Conservation (phyloP, 1,140 invertebrate species). For the Listronotus bonariensis region DNA sequence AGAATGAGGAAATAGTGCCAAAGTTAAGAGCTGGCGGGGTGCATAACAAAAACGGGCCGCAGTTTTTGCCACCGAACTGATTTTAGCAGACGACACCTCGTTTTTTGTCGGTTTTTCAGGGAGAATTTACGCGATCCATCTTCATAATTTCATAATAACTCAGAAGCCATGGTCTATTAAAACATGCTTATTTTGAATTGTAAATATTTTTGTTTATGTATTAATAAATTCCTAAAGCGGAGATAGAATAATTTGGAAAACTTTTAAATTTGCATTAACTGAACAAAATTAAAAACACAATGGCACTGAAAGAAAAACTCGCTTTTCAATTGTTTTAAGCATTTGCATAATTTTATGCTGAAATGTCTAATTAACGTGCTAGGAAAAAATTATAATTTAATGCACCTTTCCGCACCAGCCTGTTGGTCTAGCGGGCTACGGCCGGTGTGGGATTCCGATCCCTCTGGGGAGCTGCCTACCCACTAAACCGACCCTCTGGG, state of each 20-base stretch:
- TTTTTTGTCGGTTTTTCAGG: constrained; percentile 28
- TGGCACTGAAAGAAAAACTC: constrained; percentile 23
- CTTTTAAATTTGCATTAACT: constrained; percentile 42
- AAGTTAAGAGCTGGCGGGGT: constrained; percentile 45
- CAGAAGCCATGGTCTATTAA: constrained; percentile 42
- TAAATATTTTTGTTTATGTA: constrained; percentile 47
- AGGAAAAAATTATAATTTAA: constrained; percentile 13
- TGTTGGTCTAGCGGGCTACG: no score
- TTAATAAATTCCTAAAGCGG: constrained; percentile 42
- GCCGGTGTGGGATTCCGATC: no score
- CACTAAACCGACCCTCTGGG: no score
- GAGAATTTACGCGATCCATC: constrained; percentile 11
- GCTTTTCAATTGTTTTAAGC: constrained; percentile 25
- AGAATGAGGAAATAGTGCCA: constrained; percentile 56
- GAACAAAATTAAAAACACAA: constrained; percentile 40
- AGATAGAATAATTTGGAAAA: constrained; percentile 38
- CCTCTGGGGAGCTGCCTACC: no score
- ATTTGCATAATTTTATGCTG: constrained; percentile 36
- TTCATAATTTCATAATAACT: constrained; percentile 36
- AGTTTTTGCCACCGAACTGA: constrained; percentile 48
- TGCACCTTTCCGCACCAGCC: constrained; percentile 23
- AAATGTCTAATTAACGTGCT: constrained; percentile 6
- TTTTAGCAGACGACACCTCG: constrained; percentile 40
- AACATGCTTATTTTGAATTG: constrained; percentile 51
- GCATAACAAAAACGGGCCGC: constrained; percentile 55